Evolutionary conservation across 2,797 vertebrate genomes (phyloP).

Genomic region (Thaleichthys pacificus): DNA sequence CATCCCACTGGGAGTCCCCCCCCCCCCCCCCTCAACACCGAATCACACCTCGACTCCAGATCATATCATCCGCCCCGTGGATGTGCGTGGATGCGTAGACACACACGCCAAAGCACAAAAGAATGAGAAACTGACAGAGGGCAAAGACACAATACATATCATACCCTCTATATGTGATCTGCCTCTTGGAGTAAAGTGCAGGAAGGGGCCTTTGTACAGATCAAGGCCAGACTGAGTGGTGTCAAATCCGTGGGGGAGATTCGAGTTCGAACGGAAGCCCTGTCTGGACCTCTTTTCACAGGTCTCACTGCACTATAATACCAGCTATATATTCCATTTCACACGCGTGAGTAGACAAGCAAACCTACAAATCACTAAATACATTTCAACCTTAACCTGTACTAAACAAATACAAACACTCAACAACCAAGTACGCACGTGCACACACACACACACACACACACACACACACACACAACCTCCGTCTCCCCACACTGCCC

Average conservation of each 20-base stretch:
- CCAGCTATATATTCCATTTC: background rate
- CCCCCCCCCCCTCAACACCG: background rate
- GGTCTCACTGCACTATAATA: background rate
- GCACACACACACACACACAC: background rate
- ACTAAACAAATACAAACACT: background rate
- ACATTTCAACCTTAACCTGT: too few species aligned
- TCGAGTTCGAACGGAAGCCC: background rate
- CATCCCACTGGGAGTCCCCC: conserved; percentile 39
- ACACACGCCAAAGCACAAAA: conserved; percentile 1
- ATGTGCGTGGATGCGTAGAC: background rate
- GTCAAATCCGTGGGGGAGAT: too few species aligned
- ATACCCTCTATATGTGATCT: background rate
- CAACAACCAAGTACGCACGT: background rate
- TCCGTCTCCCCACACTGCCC: conserved; percentile 49
- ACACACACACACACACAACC: conserved; percentile 9
- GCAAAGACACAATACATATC: background rate
- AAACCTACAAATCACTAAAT: too few species aligned
- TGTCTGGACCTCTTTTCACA: background rate
- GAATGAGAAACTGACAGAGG: too few species aligned
- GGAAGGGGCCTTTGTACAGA: background rate
- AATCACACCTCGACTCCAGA: conserved; percentile 41
- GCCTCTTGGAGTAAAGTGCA: background rate
- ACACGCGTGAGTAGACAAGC: background rate
- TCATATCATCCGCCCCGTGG: conserved; percentile 52
- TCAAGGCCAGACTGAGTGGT: background rate